Evolutionary conservation across 2,113 vertebrate genomes (phyloP), one percentile per base, ranked within the genome.

Genomic region (Neotoma lepida): DNA sequence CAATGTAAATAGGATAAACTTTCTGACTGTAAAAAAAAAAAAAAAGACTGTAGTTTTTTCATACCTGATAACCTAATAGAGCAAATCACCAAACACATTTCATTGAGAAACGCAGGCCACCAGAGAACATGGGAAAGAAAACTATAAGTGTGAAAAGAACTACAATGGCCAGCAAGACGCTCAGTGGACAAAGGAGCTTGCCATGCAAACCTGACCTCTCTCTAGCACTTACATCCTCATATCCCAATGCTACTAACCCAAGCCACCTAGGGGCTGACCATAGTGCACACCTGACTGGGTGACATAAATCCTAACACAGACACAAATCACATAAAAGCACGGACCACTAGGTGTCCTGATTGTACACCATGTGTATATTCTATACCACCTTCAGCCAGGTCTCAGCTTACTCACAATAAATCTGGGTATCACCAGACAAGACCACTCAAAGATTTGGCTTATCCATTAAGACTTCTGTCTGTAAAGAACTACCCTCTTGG

Each of bases 361-460:
- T 80, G 54, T 20, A 33, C 56, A 35, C 41, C 41, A 89, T 12
- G 35, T 1, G 2, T n/a, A 61, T 22, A 28, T 39, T 86, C 70
- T 7, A 87, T 18, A 77, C 22, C 26, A 63, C 39, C 46, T 71
- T 66, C 74, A 74, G 44, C 20, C 66, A 95, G 51, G 28, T 63
- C 54, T 68, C 3, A 71, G 12, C 20, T 90, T 87, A 82, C 58
- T 49, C 86, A 86, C 85, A 89, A 87, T 26, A 88, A 84, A 84
- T 84, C 74, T 63, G 6, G 18, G 26, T 39, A 88, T 14, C 24
- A 92, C n/a, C 51, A 87, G 68, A 17, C 35, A 87, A 66, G n/a
- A 64, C 76, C 54, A 96, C 51, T 39, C 41, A 84, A 77, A 93
- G 12, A 88, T 56, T 9, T 70, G 66, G 51, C 89, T 94, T 88